phyloP scores from a whole-genome alignment of 2,888 invertebrate genomes.

The Mactromeris polynyma region DNA sequence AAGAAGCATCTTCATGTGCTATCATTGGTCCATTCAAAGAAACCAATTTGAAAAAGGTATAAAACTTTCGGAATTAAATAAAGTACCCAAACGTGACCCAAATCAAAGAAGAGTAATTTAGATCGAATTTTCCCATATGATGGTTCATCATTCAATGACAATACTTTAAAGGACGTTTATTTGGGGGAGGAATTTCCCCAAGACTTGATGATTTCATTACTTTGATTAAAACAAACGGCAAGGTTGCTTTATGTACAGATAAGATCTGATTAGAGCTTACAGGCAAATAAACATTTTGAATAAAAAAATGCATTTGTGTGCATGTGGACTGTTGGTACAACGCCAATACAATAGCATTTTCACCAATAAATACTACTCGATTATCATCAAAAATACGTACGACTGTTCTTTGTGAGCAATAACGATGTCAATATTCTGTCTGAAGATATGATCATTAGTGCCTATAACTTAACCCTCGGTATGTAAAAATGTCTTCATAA shows the following conservation, averaged over 20 bases:
- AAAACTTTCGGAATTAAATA: too few species aligned
- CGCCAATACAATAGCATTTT: too few species aligned
- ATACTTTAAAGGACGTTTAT: background rate
- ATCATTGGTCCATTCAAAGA: background rate
- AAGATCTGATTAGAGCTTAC: too few species aligned
- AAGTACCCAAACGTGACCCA: background rate
- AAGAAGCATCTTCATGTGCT: background rate
- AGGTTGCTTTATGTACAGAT: background rate
- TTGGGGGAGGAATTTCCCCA: background rate
- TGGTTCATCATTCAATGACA: background rate
- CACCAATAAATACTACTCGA: too few species aligned
- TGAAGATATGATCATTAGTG: too few species aligned
- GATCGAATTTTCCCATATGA: background rate
- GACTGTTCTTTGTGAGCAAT: too few species aligned
- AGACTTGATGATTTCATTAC: conserved; percentile 12
- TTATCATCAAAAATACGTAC: too few species aligned
- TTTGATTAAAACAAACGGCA: background rate
- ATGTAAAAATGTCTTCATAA: too few species aligned
- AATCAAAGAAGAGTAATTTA: background rate
- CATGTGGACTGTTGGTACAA: too few species aligned
- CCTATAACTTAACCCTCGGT: too few species aligned
- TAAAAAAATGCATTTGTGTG: too few species aligned
- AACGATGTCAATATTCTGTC: too few species aligned
- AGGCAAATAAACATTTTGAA: background rate
- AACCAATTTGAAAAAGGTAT: background rate